Percentiles rank a stretch among this genome's conserved stretches.
Conservation (phyloP, 2,113 vertebrate species). For the Pardalotus punctatus region DNA sequence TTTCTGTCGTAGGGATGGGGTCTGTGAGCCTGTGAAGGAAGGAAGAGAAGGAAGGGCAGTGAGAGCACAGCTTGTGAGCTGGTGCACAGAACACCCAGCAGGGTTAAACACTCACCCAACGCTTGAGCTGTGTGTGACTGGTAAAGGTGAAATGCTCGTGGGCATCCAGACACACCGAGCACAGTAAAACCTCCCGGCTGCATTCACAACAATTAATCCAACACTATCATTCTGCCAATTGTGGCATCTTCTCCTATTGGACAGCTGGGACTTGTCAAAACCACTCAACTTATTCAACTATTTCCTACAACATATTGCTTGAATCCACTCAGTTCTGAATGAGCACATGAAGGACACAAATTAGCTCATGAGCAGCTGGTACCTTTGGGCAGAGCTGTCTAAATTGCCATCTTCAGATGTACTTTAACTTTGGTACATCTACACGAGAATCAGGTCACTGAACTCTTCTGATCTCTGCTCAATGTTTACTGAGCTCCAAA, state of each 20-base stretch:
- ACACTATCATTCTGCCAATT: rapidly evolving
- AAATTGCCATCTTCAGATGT: neutral
- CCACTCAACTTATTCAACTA: neutral
- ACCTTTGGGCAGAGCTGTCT: neutral
- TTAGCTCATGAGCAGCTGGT: neutral
- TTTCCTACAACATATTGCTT: neutral
- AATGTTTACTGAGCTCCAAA: neutral
- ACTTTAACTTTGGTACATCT: neutral
- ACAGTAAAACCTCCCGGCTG: neutral
- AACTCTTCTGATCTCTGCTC: neutral
- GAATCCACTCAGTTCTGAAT: neutral
- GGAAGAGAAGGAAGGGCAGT: neutral
- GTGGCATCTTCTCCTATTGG: neutral
- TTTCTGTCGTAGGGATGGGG: constrained; percentile 91
- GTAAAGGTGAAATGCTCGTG: neutral
- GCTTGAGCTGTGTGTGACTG: neutral
- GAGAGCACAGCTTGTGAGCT: neutral
- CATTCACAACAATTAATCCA: neutral
- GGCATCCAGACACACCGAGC: neutral
- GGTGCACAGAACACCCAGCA: neutral
- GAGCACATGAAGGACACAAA: neutral
- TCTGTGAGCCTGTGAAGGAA: constrained; percentile 83
- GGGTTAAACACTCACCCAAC: neutral
- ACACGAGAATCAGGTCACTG: neutral
- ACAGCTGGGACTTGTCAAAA: constrained; percentile 13